Percentiles rank a stretch among this genome's conserved stretches.
Conservation (phyloP, 30 jellyfish, hydroid and myxozoan species). For the Turritopsis dohrnii region DNA sequence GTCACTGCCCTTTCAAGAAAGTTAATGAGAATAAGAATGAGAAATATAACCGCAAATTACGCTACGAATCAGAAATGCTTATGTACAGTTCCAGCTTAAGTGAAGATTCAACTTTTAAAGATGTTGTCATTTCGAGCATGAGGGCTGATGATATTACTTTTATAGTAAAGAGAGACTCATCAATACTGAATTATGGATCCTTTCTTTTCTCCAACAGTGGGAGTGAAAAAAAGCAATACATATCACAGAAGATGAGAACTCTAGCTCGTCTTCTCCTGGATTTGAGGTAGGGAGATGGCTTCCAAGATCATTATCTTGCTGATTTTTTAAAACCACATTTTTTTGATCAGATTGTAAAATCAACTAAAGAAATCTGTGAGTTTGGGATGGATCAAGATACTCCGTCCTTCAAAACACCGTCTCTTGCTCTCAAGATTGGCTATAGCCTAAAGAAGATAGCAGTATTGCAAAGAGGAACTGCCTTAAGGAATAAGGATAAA, state of each 20-base stretch:
- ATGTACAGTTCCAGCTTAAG: slow-evolving; percentile 19
- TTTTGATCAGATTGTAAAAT: slow-evolving; percentile 18
- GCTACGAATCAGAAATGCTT: slow-evolving; percentile 40
- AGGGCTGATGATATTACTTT: slow-evolving; percentile 29
- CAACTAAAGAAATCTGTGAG: slow-evolving; percentile 34
- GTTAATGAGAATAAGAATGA: neutral
- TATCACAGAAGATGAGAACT: slow-evolving; percentile 34
- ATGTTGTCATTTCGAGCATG: slow-evolving; percentile 22
- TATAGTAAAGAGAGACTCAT: slow-evolving; percentile 24
- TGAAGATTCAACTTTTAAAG: slow-evolving; percentile 16
- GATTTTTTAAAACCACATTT: slow-evolving; percentile 26
- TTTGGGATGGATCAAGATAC: slow-evolving; percentile 13
- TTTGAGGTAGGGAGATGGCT: slow-evolving; percentile 13
- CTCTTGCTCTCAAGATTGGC: slow-evolving; percentile 32
- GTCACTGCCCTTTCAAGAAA: slow-evolving; percentile 36
- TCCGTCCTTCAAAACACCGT: slow-evolving; percentile 31
- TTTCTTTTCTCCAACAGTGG: slow-evolving; percentile 29
- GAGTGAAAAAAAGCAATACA: slow-evolving; percentile 14
- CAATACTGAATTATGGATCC: slow-evolving; percentile 28
- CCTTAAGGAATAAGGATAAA: slow-evolving; percentile 13
- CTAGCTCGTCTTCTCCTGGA: slow-evolving; percentile 36
- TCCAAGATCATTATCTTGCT: slow-evolving; percentile 13
- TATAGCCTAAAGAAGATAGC: slow-evolving; percentile 25
- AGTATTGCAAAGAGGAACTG: slow-evolving; percentile 26
- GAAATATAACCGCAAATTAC: slow-evolving; percentile 14